These are phyloP conservation scores for Zygothrica quintamaculata DNA, from an alignment of 2,888 invertebrate genomes.

Conservation along the genomic window DNA sequence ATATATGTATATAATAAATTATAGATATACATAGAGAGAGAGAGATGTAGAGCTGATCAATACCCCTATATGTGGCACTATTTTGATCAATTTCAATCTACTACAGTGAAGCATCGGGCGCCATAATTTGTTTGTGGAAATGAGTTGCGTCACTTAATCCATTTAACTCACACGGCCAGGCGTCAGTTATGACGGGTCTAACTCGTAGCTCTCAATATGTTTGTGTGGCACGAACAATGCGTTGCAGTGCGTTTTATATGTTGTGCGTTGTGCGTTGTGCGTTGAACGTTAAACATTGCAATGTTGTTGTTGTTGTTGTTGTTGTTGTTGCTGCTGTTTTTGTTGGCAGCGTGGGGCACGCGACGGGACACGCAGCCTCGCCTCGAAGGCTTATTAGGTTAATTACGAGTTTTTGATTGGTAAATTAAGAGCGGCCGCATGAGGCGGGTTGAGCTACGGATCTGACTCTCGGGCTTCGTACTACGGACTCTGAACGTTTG, in stretches of 20 bases:
- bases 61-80: conserved; percentile 52
- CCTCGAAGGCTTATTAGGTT: conserved; percentile 76
- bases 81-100: conserved; percentile 50
- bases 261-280: conserved; percentile 3
- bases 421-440: conserved; percentile 69
- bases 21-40: conserved; percentile 1
- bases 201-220: background rate
- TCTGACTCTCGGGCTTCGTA: too few species aligned
- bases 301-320: too few species aligned
- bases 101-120: conserved; percentile 34
- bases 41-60: conserved; percentile 23
- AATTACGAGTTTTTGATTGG: conserved; percentile 81
- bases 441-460: conserved; percentile 25
- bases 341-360: conserved; percentile 64
- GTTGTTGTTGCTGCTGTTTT: too few species aligned
- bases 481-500: too few species aligned
- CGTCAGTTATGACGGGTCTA: conserved; percentile 60
- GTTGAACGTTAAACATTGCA: background rate
- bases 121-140: conserved; percentile 69
- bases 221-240: conserved; percentile 37
- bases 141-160: conserved; percentile 76
- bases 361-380: conserved; percentile 58
- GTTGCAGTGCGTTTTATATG: too few species aligned
- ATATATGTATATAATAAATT: background rate
- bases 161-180: conserved; percentile 56